A percentile compares a stretch with the other conserved stretches of the same genome.
Evolutionary conservation across 2,113 vertebrate genomes (phyloP).

Genomic region (Periophthalmus modestus): DNA sequence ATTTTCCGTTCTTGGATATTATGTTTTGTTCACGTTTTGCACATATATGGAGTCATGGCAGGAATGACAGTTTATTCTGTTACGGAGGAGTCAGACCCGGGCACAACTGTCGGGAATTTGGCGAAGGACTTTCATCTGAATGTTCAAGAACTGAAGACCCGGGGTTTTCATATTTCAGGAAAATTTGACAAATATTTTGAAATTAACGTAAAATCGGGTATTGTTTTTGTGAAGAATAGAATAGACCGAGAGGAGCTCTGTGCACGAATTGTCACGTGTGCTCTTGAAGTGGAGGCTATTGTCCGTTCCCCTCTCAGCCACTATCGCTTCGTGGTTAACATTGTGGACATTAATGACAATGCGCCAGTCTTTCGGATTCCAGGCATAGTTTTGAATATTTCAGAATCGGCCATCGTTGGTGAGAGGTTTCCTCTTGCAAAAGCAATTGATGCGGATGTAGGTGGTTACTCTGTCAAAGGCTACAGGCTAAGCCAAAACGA

Average conservation of each 20-base stretch:
- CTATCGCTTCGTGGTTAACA: constrained; percentile 76
- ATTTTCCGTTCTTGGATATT: constrained; percentile 34
- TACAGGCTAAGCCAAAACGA: constrained; percentile 76
- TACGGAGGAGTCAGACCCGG: constrained; percentile 71
- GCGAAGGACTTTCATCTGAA: constrained; percentile 75
- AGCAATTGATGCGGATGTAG: constrained; percentile 68
- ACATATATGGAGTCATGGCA: constrained; percentile 37
- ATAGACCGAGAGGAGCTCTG: constrained; percentile 83
- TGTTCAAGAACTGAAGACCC: constrained; percentile 59
- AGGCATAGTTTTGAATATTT: constrained; percentile 66
- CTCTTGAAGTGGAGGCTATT: constrained; percentile 80
- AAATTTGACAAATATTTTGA: constrained; percentile 73
- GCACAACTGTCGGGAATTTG: constrained; percentile 72
- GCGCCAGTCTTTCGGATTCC: constrained; percentile 74
- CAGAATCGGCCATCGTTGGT: constrained; percentile 62
- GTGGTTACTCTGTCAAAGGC: constrained; percentile 58
- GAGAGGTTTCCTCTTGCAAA: constrained; percentile 65
- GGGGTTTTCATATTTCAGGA: constrained; percentile 78
- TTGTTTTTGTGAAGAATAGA: constrained; percentile 77
- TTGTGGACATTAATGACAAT: constrained; percentile 86
- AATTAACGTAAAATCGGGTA: constrained; percentile 76
- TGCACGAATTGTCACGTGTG: constrained; percentile 69
- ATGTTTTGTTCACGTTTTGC: constrained; percentile 29
- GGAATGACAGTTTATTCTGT: constrained; percentile 69
- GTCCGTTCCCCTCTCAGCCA: constrained; percentile 79